Percentiles rank a stretch among this genome's conserved stretches.
phyloP scores from a whole-genome alignment of 2,113 vertebrate species.

The Clarias gariepinus region DNA sequence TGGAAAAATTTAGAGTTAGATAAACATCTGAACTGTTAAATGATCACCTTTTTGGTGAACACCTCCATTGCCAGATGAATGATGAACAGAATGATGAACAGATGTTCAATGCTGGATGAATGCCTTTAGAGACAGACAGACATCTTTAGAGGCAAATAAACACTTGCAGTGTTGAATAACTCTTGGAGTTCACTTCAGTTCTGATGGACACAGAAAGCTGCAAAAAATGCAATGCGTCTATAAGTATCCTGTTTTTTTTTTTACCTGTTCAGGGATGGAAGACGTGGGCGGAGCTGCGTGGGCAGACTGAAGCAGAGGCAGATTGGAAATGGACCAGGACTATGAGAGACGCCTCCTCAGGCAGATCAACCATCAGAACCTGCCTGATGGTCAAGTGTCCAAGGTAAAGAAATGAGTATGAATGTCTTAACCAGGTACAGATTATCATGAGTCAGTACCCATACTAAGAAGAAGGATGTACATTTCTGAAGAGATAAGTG shows the following conservation, averaged over 20 bases:
- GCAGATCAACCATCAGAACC: slow-evolving; percentile 80
- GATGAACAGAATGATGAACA: too few species aligned
- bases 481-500: not conserved
- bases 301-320: slow-evolving; percentile 54
- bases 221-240: not conserved
- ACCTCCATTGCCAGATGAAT: not conserved
- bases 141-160: not conserved
- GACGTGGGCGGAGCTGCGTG: slow-evolving; percentile 55
- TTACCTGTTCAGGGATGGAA: slow-evolving; percentile 64
- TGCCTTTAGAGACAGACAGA: not conserved
- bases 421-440: not conserved
- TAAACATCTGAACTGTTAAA: not conserved
- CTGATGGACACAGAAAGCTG: not conserved
- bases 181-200: not conserved
- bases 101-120: not conserved
- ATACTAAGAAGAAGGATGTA: not conserved
- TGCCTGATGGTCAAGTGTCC: slow-evolving; percentile 67
- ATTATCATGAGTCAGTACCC: not conserved
- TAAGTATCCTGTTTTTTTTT: not conserved
- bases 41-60: not conserved
- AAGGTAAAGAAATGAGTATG: slow-evolving; percentile 61
- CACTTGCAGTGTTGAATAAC: not conserved
- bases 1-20: not conserved
- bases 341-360: slow-evolving; percentile 78
- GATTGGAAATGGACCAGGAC: slow-evolving; percentile 76